Evolutionary conservation across 2,797 vertebrate species (phyloP), one percentile per base, ranked within the genome.

Genomic region (Vireo griseus): DNA sequence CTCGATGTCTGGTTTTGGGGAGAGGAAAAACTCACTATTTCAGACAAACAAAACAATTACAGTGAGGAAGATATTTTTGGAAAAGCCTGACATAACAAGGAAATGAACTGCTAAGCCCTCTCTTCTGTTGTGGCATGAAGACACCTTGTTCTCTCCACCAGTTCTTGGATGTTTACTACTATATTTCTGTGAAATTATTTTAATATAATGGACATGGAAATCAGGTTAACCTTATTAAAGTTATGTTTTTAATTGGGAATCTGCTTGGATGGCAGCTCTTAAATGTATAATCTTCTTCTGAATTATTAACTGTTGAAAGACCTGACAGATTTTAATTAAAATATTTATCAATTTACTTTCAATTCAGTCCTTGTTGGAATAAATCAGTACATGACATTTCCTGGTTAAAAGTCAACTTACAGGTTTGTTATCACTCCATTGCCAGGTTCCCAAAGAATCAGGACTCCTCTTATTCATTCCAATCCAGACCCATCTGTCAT

Each of bases 391-490:
- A 11, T n/a, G n/a, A 51, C 5, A 0, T 74, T 84, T 87, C 28
- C 37, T 50, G 19, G 40, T 88, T 92, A 58, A 17, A 86, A 58
- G 82, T 90, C 81, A 90, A 98, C 99, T 99, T 97, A 99, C 99
- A 3, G 99, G 98, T 61, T 97, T 98, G 16, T 97, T 97, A 22
- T 99, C 98, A 69, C 99, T 99, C 99, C 99, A 99, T 47, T 98
- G 97, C 99, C 99, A 99, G 44, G 98, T 98, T 88, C 97, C 98
- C 94, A 98, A 97, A 25, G 97, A 98, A 93, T 98, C 97, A 17
- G 99, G 98, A 97, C 99, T 98, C 86, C 99, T 98, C 92, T 99
- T 98, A 97, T 99, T 99, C 97, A 99, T 98, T 76, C 99, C 99
- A 45, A 99, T 97, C 99, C 99, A 99, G 92, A 99, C 98, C 98